phyloP scores from a whole-genome alignment of 2,797 vertebrate species.

The Danio albolineatus region DNA sequence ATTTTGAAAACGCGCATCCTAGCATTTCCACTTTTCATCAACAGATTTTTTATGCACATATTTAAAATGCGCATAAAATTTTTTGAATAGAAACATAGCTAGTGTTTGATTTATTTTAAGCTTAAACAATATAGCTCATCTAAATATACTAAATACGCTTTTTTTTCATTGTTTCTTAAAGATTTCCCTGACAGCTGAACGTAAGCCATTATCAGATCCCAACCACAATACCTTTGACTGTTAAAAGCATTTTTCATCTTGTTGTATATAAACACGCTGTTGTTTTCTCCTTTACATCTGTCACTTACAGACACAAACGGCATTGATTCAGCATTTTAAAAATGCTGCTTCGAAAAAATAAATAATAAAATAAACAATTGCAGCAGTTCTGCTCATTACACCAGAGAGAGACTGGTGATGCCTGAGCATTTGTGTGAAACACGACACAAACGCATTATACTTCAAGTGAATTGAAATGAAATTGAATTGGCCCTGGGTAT shows the following conservation, averaged over 20 bases:
- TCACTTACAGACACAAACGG: constrained; percentile 17
- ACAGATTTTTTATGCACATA: too few relatives aligned
- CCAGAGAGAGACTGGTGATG: constrained; percentile 31
- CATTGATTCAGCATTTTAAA: neutral
- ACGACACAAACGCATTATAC: constrained; percentile 50
- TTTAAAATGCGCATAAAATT: too few relatives aligned
- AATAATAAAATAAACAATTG: neutral
- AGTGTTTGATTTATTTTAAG: too few relatives aligned
- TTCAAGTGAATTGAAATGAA: constrained; percentile 41
- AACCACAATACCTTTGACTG: neutral
- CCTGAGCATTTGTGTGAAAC: constrained; percentile 63
- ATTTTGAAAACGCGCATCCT: too few relatives aligned
- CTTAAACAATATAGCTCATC: too few relatives aligned
- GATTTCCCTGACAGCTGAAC: neutral
- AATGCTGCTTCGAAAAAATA: constrained; percentile 7
- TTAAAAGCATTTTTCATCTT: neutral
- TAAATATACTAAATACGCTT: too few relatives aligned
- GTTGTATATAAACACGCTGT: neutral
- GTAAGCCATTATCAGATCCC: neutral
- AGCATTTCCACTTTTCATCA: too few relatives aligned
- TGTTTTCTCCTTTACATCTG: constrained; percentile 3
- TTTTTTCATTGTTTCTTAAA: neutral
- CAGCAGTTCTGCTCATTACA: constrained; percentile 37
- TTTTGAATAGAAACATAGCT: too few relatives aligned
- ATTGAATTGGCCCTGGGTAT: constrained; percentile 55